A percentile compares a stretch with the other conserved stretches of the same genome.
These are phyloP conservation scores for Isurus oxyrinchus DNA, from an alignment of 2,113 vertebrate species.

Conservation along the genomic window DNA sequence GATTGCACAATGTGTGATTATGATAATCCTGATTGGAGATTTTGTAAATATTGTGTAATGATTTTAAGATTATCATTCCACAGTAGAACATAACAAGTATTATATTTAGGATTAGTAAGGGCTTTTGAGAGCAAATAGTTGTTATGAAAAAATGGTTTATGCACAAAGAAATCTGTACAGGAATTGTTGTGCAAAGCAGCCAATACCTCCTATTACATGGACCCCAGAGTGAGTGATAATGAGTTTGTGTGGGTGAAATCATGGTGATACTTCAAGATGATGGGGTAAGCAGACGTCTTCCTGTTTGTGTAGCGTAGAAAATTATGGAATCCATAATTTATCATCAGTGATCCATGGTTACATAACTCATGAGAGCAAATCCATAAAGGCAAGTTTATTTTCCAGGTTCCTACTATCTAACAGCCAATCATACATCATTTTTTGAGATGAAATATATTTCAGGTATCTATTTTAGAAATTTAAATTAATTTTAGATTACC, in stretches of 20 bases:
- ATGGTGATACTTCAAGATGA: neutral
- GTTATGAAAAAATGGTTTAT: neutral
- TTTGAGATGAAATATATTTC: neutral
- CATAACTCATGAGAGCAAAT: neutral
- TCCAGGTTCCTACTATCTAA: neutral
- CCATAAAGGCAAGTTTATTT: neutral
- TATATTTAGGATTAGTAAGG: neutral
- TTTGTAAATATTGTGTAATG: neutral
- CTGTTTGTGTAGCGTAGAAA: neutral
- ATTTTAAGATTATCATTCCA: neutral
- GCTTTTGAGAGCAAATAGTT: neutral
- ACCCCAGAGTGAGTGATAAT: neutral
- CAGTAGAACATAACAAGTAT: neutral
- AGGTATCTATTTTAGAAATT: neutral
- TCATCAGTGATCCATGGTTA: neutral
- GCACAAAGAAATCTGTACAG: neutral
- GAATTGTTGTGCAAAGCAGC: neutral
- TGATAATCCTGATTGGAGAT: neutral
- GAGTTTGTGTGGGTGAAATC: neutral
- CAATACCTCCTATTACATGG: neutral
- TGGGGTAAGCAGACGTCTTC: neutral
- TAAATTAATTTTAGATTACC: neutral
- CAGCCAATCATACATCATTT: neutral
- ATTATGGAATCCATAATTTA: neutral
- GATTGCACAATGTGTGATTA: neutral